These are phyloP conservation scores for Dreissena rostriformis DNA, from an alignment of 1,140 invertebrate genomes.

Conservation along the genomic window DNA sequence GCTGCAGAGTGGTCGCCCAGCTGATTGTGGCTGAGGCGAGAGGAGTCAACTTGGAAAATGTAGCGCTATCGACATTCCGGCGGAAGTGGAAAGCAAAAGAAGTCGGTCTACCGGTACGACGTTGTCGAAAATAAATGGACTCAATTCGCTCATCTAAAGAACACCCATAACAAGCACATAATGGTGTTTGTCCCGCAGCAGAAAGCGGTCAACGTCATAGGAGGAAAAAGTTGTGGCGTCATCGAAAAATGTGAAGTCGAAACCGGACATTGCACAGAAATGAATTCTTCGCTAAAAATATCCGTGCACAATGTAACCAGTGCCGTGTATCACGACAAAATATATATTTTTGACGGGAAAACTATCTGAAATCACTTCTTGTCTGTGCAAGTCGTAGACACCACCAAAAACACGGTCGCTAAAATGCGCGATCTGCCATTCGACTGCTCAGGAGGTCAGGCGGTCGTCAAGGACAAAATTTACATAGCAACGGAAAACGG, in stretches of 20 bases:
- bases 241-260: slow-evolving; percentile 41
- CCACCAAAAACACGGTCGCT: neutral
- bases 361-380: slow-evolving; percentile 1
- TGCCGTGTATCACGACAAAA: slow-evolving; percentile 2
- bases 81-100: slow-evolving; percentile 12
- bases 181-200: slow-evolving; percentile 22
- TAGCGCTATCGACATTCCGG: no score
- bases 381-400: slow-evolving; percentile 36
- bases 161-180: slow-evolving; percentile 16
- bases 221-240: slow-evolving; percentile 11
- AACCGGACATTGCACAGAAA: slow-evolving; percentile 6
- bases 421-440: slow-evolving; percentile 23
- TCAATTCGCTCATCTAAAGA: neutral
- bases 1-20: no score
- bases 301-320: neutral
- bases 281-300: slow-evolving; percentile 2
- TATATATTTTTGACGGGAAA: slow-evolving; percentile 48
- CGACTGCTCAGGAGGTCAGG: slow-evolving; percentile 45
- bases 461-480: slow-evolving; percentile 28
- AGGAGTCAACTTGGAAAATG: no score
- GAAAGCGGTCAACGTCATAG: slow-evolving; percentile 23
- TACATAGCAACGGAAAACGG: slow-evolving; percentile 35
- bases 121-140: slow-evolving; percentile 47
- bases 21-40: no score
- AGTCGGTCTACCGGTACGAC: slow-evolving; percentile 25